phyloP scores from a whole-genome alignment of 2,888 invertebrate species.

The Agrotis puta region DNA sequence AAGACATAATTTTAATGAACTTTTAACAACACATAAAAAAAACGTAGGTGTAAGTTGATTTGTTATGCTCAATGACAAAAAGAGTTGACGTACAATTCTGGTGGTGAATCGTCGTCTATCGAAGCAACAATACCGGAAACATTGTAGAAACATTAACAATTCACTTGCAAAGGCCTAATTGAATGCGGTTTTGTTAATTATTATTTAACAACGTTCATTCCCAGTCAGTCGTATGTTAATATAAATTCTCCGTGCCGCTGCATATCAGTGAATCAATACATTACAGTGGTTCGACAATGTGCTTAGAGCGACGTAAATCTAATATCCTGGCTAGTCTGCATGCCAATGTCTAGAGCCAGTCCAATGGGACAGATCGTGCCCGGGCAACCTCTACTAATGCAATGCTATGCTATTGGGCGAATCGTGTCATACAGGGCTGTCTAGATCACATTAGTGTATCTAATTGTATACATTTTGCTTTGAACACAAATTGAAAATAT shows the following conservation, averaged over 20 bases:
- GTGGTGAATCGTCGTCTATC: not conserved
- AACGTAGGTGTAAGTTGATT: no score
- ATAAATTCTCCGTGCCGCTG: constrained; percentile 45
- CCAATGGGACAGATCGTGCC: constrained; percentile 77
- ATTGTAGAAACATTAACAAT: not conserved
- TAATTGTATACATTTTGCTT: constrained; percentile 5
- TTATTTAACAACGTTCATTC: constrained; percentile 6
- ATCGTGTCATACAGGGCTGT: constrained; percentile 75
- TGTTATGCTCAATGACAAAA: constrained; percentile 1
- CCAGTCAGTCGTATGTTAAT: constrained; percentile 15
- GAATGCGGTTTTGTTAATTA: constrained; percentile 21
- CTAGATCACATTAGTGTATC: constrained; percentile 6
- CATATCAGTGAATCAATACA: constrained; percentile 57
- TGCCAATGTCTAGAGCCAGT: constrained; percentile 67
- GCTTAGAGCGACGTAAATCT: constrained; percentile 59
- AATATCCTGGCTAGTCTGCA: constrained; percentile 51
- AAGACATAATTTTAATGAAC: not conserved
- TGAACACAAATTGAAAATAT: not conserved
- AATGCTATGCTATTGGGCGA: constrained; percentile 70
- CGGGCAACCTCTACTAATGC: constrained; percentile 68
- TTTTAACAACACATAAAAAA: no score
- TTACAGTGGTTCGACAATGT: constrained; percentile 48
- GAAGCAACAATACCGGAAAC: constrained; percentile 1
- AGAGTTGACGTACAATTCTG: not conserved
- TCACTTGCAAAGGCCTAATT: not conserved